Conservation (phyloP, 2,888 invertebrate genomes). For the Strigamia transsilvanica region DNA sequence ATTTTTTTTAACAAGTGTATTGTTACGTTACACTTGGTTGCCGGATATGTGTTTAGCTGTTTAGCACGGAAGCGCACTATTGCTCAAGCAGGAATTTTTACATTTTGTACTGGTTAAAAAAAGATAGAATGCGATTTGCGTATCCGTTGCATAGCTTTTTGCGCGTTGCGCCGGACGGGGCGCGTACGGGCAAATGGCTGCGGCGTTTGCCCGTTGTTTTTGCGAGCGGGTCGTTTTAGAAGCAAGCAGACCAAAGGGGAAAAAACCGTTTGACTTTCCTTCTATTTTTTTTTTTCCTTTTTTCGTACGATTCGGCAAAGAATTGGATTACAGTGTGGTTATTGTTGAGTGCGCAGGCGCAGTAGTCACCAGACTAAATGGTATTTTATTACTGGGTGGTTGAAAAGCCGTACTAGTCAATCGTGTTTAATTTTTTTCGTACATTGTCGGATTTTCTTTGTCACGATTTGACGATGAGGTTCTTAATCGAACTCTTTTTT, state of each 20-base stretch:
- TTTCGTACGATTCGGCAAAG: not conserved
- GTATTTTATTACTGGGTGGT: not conserved
- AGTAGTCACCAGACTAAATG: constrained; percentile 19
- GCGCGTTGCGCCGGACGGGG: not conserved
- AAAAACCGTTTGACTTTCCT: not conserved
- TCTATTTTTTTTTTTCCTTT: not conserved
- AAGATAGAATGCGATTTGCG: not conserved
- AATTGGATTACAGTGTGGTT: constrained; percentile 31
- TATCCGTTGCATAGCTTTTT: not conserved
- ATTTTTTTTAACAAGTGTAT: not conserved
- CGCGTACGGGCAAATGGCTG: constrained; percentile 3
- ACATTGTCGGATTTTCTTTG: not conserved
- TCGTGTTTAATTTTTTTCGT: not conserved
- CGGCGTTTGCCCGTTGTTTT: constrained; percentile 16
- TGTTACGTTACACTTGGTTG: constrained; percentile 13
- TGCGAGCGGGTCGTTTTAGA: not conserved
- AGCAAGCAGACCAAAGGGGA: not conserved
- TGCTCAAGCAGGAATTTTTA: constrained; percentile 10
- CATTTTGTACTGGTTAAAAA: not conserved
- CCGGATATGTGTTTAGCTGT: constrained; percentile 25
- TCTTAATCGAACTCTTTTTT: not conserved
- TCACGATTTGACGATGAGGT: not conserved
- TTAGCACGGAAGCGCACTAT: constrained; percentile 13
- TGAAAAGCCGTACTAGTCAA: not conserved
- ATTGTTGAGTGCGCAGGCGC: constrained; percentile 30